phyloP scores from a whole-genome alignment of 2,113 vertebrate species.

The Hystrix brachyura region DNA sequence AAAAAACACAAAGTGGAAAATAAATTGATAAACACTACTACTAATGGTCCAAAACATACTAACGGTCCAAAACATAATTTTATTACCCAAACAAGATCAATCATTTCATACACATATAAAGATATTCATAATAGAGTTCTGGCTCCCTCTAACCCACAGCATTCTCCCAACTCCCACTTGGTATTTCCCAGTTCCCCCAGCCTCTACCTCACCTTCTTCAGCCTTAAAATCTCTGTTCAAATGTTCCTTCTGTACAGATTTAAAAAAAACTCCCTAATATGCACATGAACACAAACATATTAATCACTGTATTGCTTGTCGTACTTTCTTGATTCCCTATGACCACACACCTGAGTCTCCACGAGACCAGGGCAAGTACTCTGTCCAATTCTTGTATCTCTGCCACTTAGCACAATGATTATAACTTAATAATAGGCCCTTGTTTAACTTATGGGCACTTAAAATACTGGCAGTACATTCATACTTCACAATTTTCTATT shows the following conservation, averaged over 20 bases:
- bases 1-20: constrained; percentile 26
- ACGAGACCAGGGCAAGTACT: neutral
- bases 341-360: neutral
- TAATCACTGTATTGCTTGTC: neutral
- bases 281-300: neutral
- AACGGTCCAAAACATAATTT: neutral
- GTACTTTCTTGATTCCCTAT: neutral
- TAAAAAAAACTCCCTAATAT: neutral
- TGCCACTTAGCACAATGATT: neutral
- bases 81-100: neutral
- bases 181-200: neutral
- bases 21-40: neutral
- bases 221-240: neutral
- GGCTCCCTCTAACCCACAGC: neutral
- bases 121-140: neutral
- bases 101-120: neutral
- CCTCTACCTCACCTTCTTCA: neutral
- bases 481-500: neutral
- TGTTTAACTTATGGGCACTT: neutral
- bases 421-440: neutral
- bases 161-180: neutral
- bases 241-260: neutral
- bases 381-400: neutral
- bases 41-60: neutral
- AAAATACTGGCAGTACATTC: neutral